Evolutionary conservation across 1,140 invertebrate genomes (phyloP), one percentile per base, ranked within the genome.

Genomic region (Nomia melanderi): DNA sequence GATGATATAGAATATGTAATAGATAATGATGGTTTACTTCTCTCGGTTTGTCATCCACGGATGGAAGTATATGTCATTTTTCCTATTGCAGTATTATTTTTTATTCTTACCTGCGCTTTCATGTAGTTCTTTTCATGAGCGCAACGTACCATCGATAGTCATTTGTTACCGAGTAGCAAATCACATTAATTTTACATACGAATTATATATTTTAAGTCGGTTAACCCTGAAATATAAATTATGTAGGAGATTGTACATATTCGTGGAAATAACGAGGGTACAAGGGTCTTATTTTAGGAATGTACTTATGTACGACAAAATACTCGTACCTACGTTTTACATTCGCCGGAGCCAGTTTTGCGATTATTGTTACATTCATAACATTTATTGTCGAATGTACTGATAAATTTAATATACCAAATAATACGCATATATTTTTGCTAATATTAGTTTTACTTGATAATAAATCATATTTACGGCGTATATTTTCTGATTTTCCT

Each of bases 21-120:
- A 7, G 95, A 96, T 84, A 94, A 96, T 86, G 93, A 94, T 74
- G 94, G 94, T 11, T 92, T 95, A 31, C 90, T 97, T 23, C 93
- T 94, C 59, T 97, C 96, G 44, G 94, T 94, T 8, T 97, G 96
- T 86, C 93, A 96, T 90, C 96, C 96, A 25, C 91, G 96, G 79
- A 95, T 96, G 90, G 94, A 93, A 33, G 93, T 96, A 44, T 97
- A 97, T 85, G 94, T 95, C 12, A 93, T 97, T 76, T 97, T 97
- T 84, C 96, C 96, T 50, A 94, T 96, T 66, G 90, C 94, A 27
- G 95, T 96, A 77, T 88, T 97, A 65, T 93, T 97, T 85, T 92
- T 96, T 33, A 95, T 97, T 86, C 88, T 97, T 62, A 92, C 94
- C 83, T 97, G 96, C 93, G 96, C 96, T 86, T 97, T 97, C 93